Evolutionary conservation across 2,113 vertebrate species (phyloP), one percentile per base, ranked within the genome.

Genomic region (Phylloscopus trochilus): DNA sequence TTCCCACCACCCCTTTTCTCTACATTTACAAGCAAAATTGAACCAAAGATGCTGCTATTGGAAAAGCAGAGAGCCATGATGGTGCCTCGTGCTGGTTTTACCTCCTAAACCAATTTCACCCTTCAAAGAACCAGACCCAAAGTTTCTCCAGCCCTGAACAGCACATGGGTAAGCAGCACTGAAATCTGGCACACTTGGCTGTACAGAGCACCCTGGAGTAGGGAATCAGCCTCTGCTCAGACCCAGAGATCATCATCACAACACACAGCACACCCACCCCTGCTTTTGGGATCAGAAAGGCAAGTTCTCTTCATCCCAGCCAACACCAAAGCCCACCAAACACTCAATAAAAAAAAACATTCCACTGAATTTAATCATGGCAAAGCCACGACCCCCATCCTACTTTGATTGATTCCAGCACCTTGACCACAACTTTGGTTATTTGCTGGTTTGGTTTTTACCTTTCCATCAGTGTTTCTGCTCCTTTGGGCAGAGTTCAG

Each of bases 401-500:
- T 22, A 1, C 83, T 69, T 8, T 0, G 5, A 6, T 6, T 24
- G 66, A 37, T 64, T 52, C 75, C 70, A 39, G 2, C 0, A 9
- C 63, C 0, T 24, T 10, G 39, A 22, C 43, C 27, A 12, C 33
- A 16, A 7, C 37, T 0, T 11, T 37, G 37, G 55, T 20, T 10
- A 12, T 41, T 68, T 49, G 22, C 62, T 87, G 52, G 6, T 52
- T 60, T 4, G 22, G 4, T 58, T 62, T 94, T 97, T 97, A 97
- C 96, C 96, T 97, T 87, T 87, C 88, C 76, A 83, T 91, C 27
- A 10, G 85, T 55, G 30, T 77, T 75, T 67, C 79, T 90, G 86
- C 49, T 41, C 46, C 86, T 84, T 53, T 37, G 68, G 93, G 52
- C 15, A 17, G 0, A 8, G 6, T 3, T 64, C 63, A 51, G 69